Conservation (phyloP, 2,113 vertebrate species). For the Galemys pyrenaicus region DNA sequence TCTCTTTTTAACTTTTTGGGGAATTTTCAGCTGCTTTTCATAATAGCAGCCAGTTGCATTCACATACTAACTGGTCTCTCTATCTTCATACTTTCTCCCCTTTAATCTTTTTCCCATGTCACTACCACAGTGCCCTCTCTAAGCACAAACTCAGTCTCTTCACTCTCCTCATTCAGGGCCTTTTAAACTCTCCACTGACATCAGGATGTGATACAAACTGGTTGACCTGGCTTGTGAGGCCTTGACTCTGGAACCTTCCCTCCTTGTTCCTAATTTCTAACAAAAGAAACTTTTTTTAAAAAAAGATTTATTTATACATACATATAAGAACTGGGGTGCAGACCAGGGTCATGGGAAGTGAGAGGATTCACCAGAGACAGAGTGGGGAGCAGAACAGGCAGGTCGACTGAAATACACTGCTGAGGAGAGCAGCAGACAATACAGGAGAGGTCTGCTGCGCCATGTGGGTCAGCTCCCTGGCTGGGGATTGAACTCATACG, state of each 20-base stretch:
- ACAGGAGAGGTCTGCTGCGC: no score
- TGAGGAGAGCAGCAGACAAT: no score
- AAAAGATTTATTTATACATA: no score
- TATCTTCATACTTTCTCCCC: not conserved
- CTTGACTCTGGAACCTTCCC: not conserved
- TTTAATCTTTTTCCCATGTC: not conserved
- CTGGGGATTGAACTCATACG: no score
- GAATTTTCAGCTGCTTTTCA: not conserved
- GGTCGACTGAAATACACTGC: no score
- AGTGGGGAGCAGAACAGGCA: no score
- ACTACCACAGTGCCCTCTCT: not conserved
- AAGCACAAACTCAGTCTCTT: not conserved
- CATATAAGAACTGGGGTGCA: no score
- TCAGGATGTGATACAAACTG: not conserved
- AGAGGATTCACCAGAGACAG: no score
- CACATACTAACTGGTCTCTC: not conserved
- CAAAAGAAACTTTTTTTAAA: not conserved
- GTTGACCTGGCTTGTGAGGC: not conserved
- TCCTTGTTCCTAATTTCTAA: not conserved
- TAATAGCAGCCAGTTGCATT: not conserved
- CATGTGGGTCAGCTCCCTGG: no score
- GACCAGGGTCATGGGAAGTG: no score
- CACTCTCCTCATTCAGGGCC: not conserved
- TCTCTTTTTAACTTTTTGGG: no score
- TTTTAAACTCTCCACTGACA: not conserved